Evolutionary conservation across 2,113 vertebrate species (phyloP).

Genomic region (Marcusenius ussheri): DNA sequence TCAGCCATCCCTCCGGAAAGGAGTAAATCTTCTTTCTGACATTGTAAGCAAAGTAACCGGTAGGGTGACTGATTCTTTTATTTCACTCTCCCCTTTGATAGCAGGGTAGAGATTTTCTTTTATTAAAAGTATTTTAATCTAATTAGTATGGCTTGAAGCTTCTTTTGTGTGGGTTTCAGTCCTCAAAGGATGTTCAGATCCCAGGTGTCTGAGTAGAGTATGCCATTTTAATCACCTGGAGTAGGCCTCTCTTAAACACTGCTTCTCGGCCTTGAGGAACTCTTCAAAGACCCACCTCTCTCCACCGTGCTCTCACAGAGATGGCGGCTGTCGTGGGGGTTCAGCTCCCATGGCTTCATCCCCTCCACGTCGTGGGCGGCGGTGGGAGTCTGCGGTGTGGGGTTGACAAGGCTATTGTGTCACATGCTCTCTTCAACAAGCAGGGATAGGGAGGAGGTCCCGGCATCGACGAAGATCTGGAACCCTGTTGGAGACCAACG

Average conservation of each 20-base stretch:
- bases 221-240: constrained; percentile 1
- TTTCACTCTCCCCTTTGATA: neutral
- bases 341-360: neutral
- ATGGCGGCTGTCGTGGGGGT: neutral
- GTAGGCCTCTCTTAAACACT: neutral
- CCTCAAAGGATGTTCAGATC: neutral
- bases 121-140: constrained; percentile 1
- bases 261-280: neutral
- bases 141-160: constrained; percentile 6
- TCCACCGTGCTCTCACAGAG: neutral
- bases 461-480: neutral
- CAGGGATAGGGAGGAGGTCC: neutral
- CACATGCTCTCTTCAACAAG: neutral
- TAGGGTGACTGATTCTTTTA: neutral
- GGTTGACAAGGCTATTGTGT: neutral
- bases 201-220: neutral
- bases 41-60: neutral
- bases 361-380: neutral
- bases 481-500: neutral
- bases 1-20: neutral
- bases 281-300: neutral
- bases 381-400: neutral
- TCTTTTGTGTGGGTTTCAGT: neutral
- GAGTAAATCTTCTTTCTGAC: neutral
- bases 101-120: neutral